Evolutionary conservation across 2,888 invertebrate genomes (phyloP).

Genomic region (Drosophila mulleri): DNA sequence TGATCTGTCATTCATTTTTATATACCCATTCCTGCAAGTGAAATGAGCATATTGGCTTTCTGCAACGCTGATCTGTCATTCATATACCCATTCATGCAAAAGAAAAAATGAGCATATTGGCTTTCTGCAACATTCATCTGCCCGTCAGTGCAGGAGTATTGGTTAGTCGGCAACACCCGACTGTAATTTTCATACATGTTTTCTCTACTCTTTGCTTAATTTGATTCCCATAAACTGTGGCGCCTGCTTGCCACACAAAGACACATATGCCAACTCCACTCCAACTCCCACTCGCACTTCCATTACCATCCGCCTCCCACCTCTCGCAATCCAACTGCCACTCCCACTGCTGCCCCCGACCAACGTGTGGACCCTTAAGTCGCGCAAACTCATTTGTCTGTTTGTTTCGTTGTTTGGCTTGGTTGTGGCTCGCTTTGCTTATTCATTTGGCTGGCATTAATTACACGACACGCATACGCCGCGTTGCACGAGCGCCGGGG

Average conservation of each 20-base stretch:
- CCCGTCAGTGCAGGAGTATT: too few relatives aligned
- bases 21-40: too few relatives aligned
- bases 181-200: background rate
- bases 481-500: background rate
- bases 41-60: too few relatives aligned
- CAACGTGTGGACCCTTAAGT: constrained; percentile 5
- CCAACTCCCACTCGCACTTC: background rate
- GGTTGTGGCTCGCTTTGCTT: constrained; percentile 45
- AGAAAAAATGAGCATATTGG: too few relatives aligned
- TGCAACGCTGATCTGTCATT: too few relatives aligned
- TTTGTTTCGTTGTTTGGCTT: constrained; percentile 49
- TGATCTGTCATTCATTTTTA: too few relatives aligned
- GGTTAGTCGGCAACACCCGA: background rate
- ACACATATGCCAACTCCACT: constrained; percentile 56
- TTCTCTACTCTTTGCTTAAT: constrained; percentile 42
- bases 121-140: too few relatives aligned
- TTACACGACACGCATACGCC: constrained; percentile 77
- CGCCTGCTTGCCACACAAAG: constrained; percentile 23
- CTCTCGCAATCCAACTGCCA: background rate
- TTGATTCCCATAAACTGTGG: constrained; percentile 55
- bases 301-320: background rate
- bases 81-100: too few relatives aligned
- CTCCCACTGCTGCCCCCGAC: background rate
- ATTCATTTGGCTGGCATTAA: constrained; percentile 79
- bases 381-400: constrained; percentile 66